Conservation (phyloP, 2,888 invertebrate species). For the Ennomos fuscantarius region DNA sequence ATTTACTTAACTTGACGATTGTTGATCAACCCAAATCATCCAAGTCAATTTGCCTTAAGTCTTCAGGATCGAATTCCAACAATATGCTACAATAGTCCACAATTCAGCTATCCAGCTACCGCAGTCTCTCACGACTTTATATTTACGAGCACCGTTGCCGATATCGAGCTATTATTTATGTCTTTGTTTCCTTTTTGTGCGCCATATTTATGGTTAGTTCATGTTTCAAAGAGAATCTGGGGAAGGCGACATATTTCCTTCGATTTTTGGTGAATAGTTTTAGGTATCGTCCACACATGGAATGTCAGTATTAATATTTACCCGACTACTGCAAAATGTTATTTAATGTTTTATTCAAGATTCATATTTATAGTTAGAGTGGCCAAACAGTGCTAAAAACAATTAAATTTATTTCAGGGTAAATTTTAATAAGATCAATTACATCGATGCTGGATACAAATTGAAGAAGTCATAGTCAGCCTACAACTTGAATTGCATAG, state of each 20-base stretch:
- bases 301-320: too few species aligned
- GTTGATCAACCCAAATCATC: constrained; percentile 5
- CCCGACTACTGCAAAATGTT: too few species aligned
- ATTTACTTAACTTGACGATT: too few species aligned
- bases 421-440: too few species aligned
- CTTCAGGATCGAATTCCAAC: constrained; percentile 15
- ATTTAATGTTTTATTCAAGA: too few species aligned
- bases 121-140: constrained; percentile 65
- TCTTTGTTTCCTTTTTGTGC: constrained; percentile 70
- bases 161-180: constrained; percentile 76
- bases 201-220: constrained; percentile 39
- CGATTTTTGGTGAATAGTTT: constrained; percentile 13
- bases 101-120: constrained; percentile 45
- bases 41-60: constrained; percentile 28
- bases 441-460: too few species aligned
- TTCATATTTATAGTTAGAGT: too few species aligned
- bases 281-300: not conserved
- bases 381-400: too few species aligned
- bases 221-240: constrained; percentile 40
- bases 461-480: too few species aligned
- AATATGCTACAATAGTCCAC: constrained; percentile 16
- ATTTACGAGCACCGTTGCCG: constrained; percentile 63
- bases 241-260: constrained; percentile 17
- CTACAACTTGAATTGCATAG: too few species aligned
- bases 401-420: too few species aligned